Evolutionary conservation across 2,113 vertebrate species (phyloP).

Genomic region (Grammomys dolichurus): DNA sequence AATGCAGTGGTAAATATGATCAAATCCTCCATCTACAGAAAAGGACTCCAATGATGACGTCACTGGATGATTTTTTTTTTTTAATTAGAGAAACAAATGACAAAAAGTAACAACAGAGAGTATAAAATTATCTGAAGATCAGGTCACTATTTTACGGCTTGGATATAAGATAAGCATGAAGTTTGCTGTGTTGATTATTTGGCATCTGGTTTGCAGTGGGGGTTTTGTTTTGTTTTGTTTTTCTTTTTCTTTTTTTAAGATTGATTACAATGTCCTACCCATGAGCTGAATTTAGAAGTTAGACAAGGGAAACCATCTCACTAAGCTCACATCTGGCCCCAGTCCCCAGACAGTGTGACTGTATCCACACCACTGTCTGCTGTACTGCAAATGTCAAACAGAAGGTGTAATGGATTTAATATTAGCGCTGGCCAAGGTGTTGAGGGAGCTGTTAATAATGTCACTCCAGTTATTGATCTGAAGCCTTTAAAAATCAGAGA

Average conservation of each 20-base stretch:
- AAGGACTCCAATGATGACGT: slow-evolving; percentile 53
- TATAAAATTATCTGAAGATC: slow-evolving; percentile 76
- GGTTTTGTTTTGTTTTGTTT: not conserved
- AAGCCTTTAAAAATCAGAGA: slow-evolving; percentile 89
- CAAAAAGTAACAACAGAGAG: slow-evolving; percentile 76
- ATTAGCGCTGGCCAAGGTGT: slow-evolving; percentile 90
- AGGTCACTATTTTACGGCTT: slow-evolving; percentile 73
- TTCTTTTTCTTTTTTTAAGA: not conserved
- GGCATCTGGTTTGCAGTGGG: slow-evolving; percentile 66
- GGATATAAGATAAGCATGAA: slow-evolving; percentile 45
- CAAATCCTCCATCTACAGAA: slow-evolving; percentile 37
- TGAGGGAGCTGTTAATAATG: slow-evolving; percentile 93
- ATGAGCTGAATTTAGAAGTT: slow-evolving; percentile 86
- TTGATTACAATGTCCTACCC: slow-evolving; percentile 85
- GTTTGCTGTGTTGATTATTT: slow-evolving; percentile 82
- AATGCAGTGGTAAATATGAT: slow-evolving; percentile 13
- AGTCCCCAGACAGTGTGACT: slow-evolving; percentile 88
- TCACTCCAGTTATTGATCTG: slow-evolving; percentile 91
- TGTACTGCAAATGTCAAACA: slow-evolving; percentile 89
- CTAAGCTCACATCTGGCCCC: slow-evolving; percentile 85
- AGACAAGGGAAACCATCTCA: slow-evolving; percentile 85
- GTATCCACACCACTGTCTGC: slow-evolving; percentile 89
- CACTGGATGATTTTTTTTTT: slow-evolving; percentile 66
- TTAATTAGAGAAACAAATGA: slow-evolving; percentile 79
- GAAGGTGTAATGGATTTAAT: slow-evolving; percentile 90